These are phyloP conservation scores for Eudorcas thomsonii DNA, from an alignment of 2,113 vertebrate species.

Conservation along the genomic window DNA sequence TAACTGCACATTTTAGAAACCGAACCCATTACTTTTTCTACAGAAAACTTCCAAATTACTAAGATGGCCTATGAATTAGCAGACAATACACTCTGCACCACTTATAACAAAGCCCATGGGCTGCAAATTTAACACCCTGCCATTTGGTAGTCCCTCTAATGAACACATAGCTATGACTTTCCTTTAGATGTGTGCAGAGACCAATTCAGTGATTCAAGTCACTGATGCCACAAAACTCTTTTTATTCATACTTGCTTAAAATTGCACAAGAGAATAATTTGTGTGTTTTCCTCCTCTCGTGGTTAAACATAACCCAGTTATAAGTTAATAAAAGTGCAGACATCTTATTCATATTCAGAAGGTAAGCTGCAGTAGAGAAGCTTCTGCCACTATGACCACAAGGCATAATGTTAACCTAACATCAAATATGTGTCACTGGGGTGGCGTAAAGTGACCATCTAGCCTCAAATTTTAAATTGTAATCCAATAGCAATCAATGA, in stretches of 20 bases:
- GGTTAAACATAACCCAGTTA: conserved; percentile 53
- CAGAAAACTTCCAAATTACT: conserved; percentile 43
- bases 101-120: conserved; percentile 71
- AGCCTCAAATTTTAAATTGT: background rate
- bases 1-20: conserved; percentile 36
- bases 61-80: conserved; percentile 59
- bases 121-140: conserved; percentile 73
- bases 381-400: background rate
- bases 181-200: conserved; percentile 66
- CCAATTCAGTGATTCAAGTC: conserved; percentile 61
- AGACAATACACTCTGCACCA: conserved; percentile 68
- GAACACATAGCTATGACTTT: conserved; percentile 67
- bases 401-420: background rate
- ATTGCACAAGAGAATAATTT: conserved; percentile 51
- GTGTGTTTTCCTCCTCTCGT: conserved; percentile 25
- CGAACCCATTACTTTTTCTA: conserved; percentile 29
- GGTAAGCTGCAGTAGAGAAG: conserved; percentile 25
- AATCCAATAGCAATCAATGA: background rate
- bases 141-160: conserved; percentile 74
- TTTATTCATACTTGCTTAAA: conserved; percentile 56
- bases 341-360: conserved; percentile 27
- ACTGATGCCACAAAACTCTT: conserved; percentile 52
- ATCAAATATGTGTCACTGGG: background rate
- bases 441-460: background rate
- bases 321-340: conserved; percentile 55